Base-by-base conservation (phyloP, 2,113 vertebrate species). In the Crocuta crocuta region DNA sequence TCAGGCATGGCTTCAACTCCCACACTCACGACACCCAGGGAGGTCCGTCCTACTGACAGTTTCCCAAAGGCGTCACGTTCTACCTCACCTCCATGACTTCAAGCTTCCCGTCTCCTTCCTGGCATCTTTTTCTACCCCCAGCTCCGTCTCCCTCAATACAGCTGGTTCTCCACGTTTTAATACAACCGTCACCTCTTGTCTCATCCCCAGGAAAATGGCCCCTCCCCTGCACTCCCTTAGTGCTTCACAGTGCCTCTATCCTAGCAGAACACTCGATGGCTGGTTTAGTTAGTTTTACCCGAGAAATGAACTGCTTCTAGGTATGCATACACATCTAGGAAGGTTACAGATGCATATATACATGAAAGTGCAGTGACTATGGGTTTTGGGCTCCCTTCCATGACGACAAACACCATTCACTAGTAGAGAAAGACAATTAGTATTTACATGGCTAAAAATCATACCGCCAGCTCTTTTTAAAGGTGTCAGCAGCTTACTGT, bases 91-190 rank as follows among this genome's bases (percentile, higher is more conserved):
- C 39, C 45, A 7, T 31, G 63, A 76, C 24, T 91, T 58, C 3
- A 24, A 45, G 63, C 43, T 73, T 78, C 73, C 61, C 85, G 63
- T 55, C 12, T 65, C 87, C 85, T 89, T 89, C 35, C 79, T 68
- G 21, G 33, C 11, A 81, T 61, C 31, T 63, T 81, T 58, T 86
- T 33, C 45, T 2, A 76, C n/a, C 8, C 26, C 68, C 10, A 86
- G 31, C 3, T 63, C 28, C n/a, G 5, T 66, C 17, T 63, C 9
- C 92, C 45, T 81, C 16, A 66, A 24, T 65, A 31, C 45, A 71
- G 58, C 45, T 84, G 35, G 12, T 81, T 93, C 61, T 86, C 39
- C 39, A 82, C 76, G 50, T 94, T 96, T 95, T 89, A 91, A 89
- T 11, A 58, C 7, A 80, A 73, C 5, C 2, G 55, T 23, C 23